Evolutionary conservation across 92 coral and sea anemone species (phyloP).

Genomic region (Phenganax stokvisi): DNA sequence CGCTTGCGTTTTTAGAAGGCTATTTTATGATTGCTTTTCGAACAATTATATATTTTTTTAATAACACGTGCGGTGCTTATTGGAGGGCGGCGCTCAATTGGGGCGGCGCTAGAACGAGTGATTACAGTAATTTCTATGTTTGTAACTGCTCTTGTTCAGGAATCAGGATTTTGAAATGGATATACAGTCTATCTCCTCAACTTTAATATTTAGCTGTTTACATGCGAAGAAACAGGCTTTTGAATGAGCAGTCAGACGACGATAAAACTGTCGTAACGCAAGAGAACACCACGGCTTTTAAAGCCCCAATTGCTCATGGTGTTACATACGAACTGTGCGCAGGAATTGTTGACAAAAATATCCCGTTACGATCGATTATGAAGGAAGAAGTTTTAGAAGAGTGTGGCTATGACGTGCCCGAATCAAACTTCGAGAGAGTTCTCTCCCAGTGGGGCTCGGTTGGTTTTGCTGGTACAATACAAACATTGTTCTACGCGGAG

Average conservation of each 20-base stretch:
- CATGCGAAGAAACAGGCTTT: slow-evolving; percentile 74
- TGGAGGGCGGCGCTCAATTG: too few relatives aligned
- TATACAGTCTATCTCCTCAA: too few relatives aligned
- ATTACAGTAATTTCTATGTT: too few relatives aligned
- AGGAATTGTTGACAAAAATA: slow-evolving; percentile 83
- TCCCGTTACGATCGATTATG: slow-evolving; percentile 60
- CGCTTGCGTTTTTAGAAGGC: too few relatives aligned
- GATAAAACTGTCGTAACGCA: slow-evolving; percentile 45
- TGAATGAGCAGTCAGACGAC: slow-evolving; percentile 39
- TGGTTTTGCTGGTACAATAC: slow-evolving; percentile 72
- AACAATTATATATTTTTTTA: too few relatives aligned
- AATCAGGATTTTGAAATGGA: too few relatives aligned
- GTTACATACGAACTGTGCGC: slow-evolving; percentile 97
- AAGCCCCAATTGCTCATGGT: slow-evolving; percentile 62
- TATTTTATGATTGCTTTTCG: too few relatives aligned
- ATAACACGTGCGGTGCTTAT: too few relatives aligned
- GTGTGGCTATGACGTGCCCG: slow-evolving; percentile 96
- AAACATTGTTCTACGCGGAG: slow-evolving; percentile 76
- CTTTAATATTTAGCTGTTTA: slow-evolving; percentile 56
- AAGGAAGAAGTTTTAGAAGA: slow-evolving; percentile 89
- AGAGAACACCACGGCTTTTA: slow-evolving; percentile 56
- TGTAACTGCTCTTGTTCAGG: too few relatives aligned
- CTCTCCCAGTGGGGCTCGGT: slow-evolving; percentile 65
- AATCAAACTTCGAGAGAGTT: slow-evolving; percentile 60
- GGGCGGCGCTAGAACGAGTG: too few relatives aligned